Evolutionary conservation across 2,797 vertebrate genomes (phyloP), one percentile per base, ranked within the genome.

Genomic region (Halcyon badia): DNA sequence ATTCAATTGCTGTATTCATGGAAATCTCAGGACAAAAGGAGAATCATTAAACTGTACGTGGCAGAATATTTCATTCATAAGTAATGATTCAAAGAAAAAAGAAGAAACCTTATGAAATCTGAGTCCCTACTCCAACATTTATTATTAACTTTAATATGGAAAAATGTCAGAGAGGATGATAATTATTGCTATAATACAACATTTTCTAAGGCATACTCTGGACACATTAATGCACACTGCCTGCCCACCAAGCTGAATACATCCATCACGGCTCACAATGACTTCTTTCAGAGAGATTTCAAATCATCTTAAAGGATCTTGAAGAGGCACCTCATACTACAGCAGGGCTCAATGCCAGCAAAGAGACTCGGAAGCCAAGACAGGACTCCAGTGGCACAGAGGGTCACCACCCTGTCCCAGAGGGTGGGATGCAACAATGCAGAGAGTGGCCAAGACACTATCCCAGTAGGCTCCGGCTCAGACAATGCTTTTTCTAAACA

Each of bases 81-180:
- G 22, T 60, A 87, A 91, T 48, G 46, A 79, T 44, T 86, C 46
- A 86, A 77, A 86, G 42, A 49, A 79, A 95, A 94, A 84, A 42
- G 39, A 89, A 83, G 31, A 62, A 80, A 69, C 18, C 25, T 90
- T 62, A 79, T 5, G 60, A 90, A 91, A 94, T 42, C 8, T 44
- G 15, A 96, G 30, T 31, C 58, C 92, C 62, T 62, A 42, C 14
- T 48, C n/a, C 39, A 91, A 69, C 15, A 64, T 51, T 58, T 58
- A 33, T 82, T 93, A 95, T 69, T 77, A 92, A 65, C 33, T 65
- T 35, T 21, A 83, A 68, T 37, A n/a, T 14, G 15, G 49, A 77
- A 17, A 84, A 83, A 66, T 30, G n/a, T 11, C 54, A 64, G 21
- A 57, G 13, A 87, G 33, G 19, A 86, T 51, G 28, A 37, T 37